Base-by-base conservation (phyloP, 53 echinoderm and acorn worm genomes). In the Henricia sp. region DNA sequence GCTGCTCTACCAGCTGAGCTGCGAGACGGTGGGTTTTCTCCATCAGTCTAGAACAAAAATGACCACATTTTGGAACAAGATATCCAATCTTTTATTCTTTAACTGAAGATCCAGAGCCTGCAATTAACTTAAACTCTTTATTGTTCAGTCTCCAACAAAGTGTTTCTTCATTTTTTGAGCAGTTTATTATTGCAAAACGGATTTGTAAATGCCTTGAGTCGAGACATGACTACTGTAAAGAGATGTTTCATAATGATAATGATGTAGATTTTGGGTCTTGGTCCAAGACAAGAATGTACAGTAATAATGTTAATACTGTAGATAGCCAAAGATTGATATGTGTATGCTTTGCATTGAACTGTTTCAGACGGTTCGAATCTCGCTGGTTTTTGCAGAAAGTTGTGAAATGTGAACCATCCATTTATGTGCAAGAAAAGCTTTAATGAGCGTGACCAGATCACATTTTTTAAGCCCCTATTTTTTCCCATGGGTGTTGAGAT, bases 261-360 rank as follows among this genome's bases (percentile, higher is more conserved):
- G 21, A 43, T 19, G 9, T n/a, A 23, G 67, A 67, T 21, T 67
- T 70, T 70, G 68, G 68, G 38, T 68, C 43, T 28, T 43, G 38
- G 39, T 54, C 14, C 20, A 17, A 54, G 80, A 62, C 50, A 71
- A 44, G 71, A 55, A 46, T 46, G 48, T 10, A 10, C 14, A 8
- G 14, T 3, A 38, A 37, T 4, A 19, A 41, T 80, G 80, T 80
- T 80, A 40, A 80, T 80, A 80, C 24, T 80, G 80, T 80, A 80
- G 80, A 80, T 80, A 80, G 80, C 62, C 64, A 33, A 63, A 80
- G 17, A 9, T 50, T 80, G 25, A 37, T 63, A 52, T 63, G 50
- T 48, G 46, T 64, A 80, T 52, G 64, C 80, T 80, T 80, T 80
- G 80, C 64, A 80, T 64, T 50, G 48, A 80, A 62, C 62, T 48